Conservation (phyloP, 2,888 invertebrate genomes). For the Meandrusa payeni region DNA sequence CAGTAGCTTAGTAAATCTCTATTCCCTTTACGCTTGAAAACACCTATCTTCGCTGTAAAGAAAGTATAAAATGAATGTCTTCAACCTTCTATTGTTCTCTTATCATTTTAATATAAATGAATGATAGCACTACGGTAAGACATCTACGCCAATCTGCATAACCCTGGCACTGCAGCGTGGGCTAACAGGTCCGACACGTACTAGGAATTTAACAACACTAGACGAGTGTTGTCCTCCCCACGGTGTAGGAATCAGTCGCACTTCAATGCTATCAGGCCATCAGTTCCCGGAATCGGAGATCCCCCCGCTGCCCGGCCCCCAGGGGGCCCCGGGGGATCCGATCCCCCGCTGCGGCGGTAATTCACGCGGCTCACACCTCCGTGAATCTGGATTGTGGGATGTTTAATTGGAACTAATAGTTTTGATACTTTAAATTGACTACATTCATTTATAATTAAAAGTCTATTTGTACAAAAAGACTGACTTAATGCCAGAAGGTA, state of each 20-base stretch:
- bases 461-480: too few relatives aligned
- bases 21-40: too few relatives aligned
- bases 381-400: conserved; percentile 40
- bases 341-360: conserved; percentile 66
- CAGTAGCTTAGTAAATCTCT: too few relatives aligned
- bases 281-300: conserved; percentile 41
- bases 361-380: conserved; percentile 73
- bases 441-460: too few relatives aligned
- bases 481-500: too few relatives aligned
- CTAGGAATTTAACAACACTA: conserved; percentile 13
- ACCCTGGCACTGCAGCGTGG: conserved; percentile 4
- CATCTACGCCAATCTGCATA: too few relatives aligned
- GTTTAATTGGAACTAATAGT: conserved; percentile 16
- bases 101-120: too few relatives aligned
- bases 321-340: conserved; percentile 35
- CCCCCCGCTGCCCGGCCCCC: conserved; percentile 32
- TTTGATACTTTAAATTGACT: conserved; percentile 54
- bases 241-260: conserved; percentile 13
- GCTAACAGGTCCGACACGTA: neutral
- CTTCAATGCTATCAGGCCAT: conserved; percentile 31
- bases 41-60: too few relatives aligned
- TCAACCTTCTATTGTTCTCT: too few relatives aligned
- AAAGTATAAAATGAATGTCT: too few relatives aligned
- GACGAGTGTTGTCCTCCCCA: conserved; percentile 2
- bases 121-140: too few relatives aligned